A percentile compares a stretch with the other conserved stretches of the same genome.
phyloP scores from a whole-genome alignment of 2,888 invertebrate genomes.

The Erebia palarica region DNA sequence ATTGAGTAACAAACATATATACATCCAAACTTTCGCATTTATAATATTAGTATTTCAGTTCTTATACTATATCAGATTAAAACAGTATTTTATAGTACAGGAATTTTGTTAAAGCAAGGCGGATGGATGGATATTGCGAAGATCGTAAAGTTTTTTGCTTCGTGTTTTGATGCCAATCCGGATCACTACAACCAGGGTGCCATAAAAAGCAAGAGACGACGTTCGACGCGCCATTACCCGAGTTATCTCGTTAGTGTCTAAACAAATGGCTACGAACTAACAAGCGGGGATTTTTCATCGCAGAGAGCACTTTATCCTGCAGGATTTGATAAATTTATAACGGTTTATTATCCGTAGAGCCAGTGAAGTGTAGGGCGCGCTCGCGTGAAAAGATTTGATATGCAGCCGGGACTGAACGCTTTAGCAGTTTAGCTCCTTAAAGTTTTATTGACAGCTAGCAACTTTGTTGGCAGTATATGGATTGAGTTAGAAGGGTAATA shows the following conservation, averaged over 20 bases:
- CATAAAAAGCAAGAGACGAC: conserved; percentile 20
- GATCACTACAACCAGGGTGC: conserved; percentile 1
- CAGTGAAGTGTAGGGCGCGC: conserved; percentile 33
- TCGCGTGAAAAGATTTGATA: conserved; percentile 37
- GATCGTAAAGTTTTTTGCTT: conserved; percentile 9
- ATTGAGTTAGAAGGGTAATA: too few relatives aligned
- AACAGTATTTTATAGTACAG: neutral
- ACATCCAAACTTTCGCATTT: too few relatives aligned
- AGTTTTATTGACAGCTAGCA: conserved; percentile 17
- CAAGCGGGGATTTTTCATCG: conserved; percentile 42
- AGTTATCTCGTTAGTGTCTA: conserved; percentile 42
- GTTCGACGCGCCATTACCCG: conserved; percentile 37
- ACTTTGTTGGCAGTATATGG: neutral
- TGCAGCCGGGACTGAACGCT: conserved; percentile 28
- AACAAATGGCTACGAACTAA: conserved; percentile 41
- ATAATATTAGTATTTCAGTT: too few relatives aligned
- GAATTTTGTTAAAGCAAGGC: neutral
- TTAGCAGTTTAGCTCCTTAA: conserved; percentile 19
- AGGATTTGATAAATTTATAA: conserved; percentile 39
- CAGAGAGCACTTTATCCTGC: conserved; percentile 33
- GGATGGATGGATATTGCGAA: neutral
- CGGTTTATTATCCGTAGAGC: conserved; percentile 35
- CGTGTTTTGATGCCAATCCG: conserved; percentile 12
- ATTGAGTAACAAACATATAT: too few relatives aligned
- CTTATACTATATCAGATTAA: too few relatives aligned